These are phyloP conservation scores for Stictocephala bisonia DNA, from an alignment of 2,888 invertebrate genomes.

Conservation along the genomic window DNA sequence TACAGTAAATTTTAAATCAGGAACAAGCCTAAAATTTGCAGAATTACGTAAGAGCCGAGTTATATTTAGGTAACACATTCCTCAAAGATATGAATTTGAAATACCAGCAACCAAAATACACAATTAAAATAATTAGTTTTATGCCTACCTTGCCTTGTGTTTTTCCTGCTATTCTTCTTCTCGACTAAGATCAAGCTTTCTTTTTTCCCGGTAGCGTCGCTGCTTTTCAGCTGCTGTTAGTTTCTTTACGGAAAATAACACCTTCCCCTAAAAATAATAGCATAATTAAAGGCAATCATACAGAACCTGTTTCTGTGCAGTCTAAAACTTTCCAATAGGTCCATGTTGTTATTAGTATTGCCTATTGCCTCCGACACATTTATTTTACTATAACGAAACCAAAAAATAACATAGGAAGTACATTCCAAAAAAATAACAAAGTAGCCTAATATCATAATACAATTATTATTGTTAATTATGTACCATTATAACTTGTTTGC, in stretches of 20 bases:
- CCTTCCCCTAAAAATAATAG: background rate
- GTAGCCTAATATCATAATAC: background rate
- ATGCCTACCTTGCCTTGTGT: no score
- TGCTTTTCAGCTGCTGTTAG: no score
- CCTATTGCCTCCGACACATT: no score
- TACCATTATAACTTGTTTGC: background rate
- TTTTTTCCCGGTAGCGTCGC: no score
- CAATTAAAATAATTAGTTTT: background rate
- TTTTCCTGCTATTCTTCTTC: no score
- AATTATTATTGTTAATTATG: background rate
- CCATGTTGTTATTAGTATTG: no score
- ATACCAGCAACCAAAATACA: background rate
- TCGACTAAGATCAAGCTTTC: no score
- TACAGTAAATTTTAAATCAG: background rate
- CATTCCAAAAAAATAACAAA: background rate
- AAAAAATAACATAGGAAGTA: background rate
- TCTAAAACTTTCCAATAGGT: no score
- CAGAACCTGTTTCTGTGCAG: no score
- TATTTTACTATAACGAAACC: no score
- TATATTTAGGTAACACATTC: background rate
- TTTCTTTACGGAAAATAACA: background rate
- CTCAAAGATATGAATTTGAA: background rate
- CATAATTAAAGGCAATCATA: no score
- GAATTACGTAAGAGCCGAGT: background rate
- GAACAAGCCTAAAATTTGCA: background rate